phyloP scores from a whole-genome alignment of 2,888 invertebrate genomes.

The Heliconius cydno region DNA sequence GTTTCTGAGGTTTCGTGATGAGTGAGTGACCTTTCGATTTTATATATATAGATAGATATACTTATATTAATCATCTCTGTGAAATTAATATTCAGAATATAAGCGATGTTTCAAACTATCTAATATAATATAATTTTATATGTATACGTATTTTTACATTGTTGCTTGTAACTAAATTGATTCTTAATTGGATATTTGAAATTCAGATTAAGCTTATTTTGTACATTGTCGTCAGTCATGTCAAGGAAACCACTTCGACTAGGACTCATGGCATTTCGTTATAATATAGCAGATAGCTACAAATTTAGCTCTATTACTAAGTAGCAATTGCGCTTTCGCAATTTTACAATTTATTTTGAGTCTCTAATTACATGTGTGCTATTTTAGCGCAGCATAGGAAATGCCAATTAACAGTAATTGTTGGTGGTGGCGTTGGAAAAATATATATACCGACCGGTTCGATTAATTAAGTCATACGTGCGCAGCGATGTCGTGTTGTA shows the following conservation, averaged over 20 bases:
- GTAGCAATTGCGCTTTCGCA: constrained; percentile 34
- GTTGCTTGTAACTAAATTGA: not conserved
- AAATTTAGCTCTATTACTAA: constrained; percentile 27
- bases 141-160: not conserved
- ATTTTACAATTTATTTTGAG: constrained; percentile 45
- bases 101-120: not conserved
- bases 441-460: constrained; percentile 50
- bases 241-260: constrained; percentile 12
- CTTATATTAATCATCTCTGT: not conserved
- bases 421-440: constrained; percentile 49
- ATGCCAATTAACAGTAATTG: constrained; percentile 54
- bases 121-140: not conserved
- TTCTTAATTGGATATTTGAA: constrained; percentile 1
- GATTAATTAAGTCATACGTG: constrained; percentile 49
- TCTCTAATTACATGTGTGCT: constrained; percentile 49
- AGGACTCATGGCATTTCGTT: not conserved
- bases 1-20: too few relatives aligned
- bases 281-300: constrained; percentile 16
- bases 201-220: constrained; percentile 6
- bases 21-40: too few relatives aligned
- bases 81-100: not conserved
- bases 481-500: constrained; percentile 43
- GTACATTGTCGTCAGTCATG: constrained; percentile 5
- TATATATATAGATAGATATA: too few relatives aligned
- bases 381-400: constrained; percentile 53